Conservation (phyloP, 2,888 invertebrate genomes). For the Ferdinandea cuprea region DNA sequence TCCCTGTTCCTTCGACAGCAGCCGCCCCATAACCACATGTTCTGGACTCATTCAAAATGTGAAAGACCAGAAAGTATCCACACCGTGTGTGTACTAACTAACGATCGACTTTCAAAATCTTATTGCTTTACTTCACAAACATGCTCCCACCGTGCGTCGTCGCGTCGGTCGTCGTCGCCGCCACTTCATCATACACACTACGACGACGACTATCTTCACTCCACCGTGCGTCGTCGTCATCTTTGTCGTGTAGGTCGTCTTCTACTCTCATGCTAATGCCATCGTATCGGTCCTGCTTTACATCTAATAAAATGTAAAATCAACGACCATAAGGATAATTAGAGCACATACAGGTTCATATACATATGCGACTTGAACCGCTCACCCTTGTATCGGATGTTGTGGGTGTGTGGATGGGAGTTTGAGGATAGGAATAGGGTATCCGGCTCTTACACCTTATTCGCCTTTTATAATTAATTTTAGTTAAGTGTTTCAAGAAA, state of each 20-base stretch:
- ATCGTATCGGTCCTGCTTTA: constrained; percentile 72
- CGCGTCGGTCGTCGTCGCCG: too few species aligned
- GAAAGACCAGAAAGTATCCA: constrained; percentile 56
- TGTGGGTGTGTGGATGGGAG: constrained; percentile 33
- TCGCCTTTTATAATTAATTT: constrained; percentile 75
- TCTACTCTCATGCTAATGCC: constrained; percentile 62
- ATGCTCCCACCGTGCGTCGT: constrained; percentile 22
- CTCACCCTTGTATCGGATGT: constrained; percentile 44
- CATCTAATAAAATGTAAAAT: constrained; percentile 75
- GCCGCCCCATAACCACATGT: constrained; percentile 44
- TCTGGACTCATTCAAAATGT: constrained; percentile 60
- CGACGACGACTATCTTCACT: constrained; percentile 35
- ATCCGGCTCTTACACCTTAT: constrained; percentile 70
- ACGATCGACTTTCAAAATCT: constrained; percentile 71
- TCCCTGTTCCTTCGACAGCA: constrained; percentile 17
- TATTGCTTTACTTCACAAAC: constrained; percentile 69
- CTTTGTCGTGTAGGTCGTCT: too few species aligned
- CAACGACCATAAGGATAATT: constrained; percentile 75
- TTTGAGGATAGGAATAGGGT: constrained; percentile 30
- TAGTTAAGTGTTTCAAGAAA: constrained; percentile 75
- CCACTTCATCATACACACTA: constrained; percentile 30
- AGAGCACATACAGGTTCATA: constrained; percentile 64
- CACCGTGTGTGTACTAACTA: constrained; percentile 42
- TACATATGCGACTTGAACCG: not conserved
- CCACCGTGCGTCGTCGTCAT: too few species aligned